A percentile compares a stretch with the other conserved stretches of the same genome.
phyloP scores from a whole-genome alignment of 2,888 invertebrate species.

The Himalopsyche anomala region DNA sequence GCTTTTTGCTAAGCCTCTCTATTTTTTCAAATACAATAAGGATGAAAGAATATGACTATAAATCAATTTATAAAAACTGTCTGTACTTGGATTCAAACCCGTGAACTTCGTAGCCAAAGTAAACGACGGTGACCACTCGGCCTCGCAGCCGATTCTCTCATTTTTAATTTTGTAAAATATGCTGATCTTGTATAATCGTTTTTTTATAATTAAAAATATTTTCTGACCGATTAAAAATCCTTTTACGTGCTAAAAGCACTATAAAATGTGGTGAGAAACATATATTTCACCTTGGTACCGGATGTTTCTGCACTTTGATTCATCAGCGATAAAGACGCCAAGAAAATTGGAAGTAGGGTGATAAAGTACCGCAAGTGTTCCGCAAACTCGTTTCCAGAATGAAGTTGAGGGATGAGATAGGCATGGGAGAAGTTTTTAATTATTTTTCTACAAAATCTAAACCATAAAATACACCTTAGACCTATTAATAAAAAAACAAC shows the following conservation, averaged over 20 bases:
- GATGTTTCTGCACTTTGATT: slow-evolving; percentile 58
- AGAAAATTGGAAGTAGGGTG: slow-evolving; percentile 43
- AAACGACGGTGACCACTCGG: too few relatives aligned
- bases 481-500: not conserved
- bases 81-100: too few relatives aligned
- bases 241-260: not conserved
- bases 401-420: not conserved
- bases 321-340: slow-evolving; percentile 54
- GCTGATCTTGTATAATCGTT: too few relatives aligned
- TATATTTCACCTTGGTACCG: slow-evolving; percentile 41
- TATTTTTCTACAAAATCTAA: not conserved
- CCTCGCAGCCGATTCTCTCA: too few relatives aligned
- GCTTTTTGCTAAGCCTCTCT: too few relatives aligned
- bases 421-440: not conserved
- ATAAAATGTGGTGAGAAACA: slow-evolving; percentile 26
- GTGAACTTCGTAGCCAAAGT: too few relatives aligned
- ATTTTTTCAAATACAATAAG: too few relatives aligned
- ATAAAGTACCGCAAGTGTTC: slow-evolving; percentile 53
- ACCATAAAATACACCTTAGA: not conserved
- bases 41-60: too few relatives aligned
- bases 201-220: not conserved
- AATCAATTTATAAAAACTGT: too few relatives aligned
- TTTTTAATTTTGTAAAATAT: too few relatives aligned
- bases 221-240: not conserved
- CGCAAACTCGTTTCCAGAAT: slow-evolving; percentile 4